Percentiles rank a stretch among this genome's conserved stretches.
Evolutionary conservation across 2,113 vertebrate species (phyloP).

Genomic region (Fulmarus glacialis): DNA sequence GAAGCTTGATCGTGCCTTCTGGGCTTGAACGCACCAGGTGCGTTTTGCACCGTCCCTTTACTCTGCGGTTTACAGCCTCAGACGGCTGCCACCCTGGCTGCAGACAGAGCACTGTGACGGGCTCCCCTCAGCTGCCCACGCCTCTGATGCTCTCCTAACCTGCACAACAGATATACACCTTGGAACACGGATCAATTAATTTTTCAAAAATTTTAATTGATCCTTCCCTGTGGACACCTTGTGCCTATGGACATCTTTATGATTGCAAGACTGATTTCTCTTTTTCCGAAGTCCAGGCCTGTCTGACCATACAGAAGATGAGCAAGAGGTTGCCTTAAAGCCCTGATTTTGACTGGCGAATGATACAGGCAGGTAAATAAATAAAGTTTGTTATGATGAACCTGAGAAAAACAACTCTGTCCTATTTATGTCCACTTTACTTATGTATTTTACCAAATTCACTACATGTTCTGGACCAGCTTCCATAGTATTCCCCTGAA

Average conservation of each 20-base stretch:
- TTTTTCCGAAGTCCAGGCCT: neutral
- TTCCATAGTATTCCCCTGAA: neutral
- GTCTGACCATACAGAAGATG: neutral
- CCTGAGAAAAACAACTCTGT: neutral
- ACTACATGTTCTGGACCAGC: neutral
- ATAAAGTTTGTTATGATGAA: neutral
- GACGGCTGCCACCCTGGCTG: neutral
- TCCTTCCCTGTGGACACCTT: neutral
- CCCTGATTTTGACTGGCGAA: neutral
- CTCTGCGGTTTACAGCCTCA: neutral
- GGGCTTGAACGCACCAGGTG: neutral
- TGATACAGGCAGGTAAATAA: neutral
- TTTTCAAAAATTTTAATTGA: neutral
- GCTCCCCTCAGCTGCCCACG: neutral
- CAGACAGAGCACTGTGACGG: neutral
- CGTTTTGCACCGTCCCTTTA: fast-evolving
- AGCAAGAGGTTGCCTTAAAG: neutral
- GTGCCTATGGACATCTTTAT: neutral
- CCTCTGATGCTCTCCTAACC: neutral
- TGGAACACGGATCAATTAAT: neutral
- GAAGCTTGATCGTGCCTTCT: neutral
- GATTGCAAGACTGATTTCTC: neutral
- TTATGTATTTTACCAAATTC: neutral
- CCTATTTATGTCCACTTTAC: neutral
- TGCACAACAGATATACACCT: neutral